Evolutionary conservation across 2,888 invertebrate genomes (phyloP).

Genomic region (Eupithecia abbreviata): DNA sequence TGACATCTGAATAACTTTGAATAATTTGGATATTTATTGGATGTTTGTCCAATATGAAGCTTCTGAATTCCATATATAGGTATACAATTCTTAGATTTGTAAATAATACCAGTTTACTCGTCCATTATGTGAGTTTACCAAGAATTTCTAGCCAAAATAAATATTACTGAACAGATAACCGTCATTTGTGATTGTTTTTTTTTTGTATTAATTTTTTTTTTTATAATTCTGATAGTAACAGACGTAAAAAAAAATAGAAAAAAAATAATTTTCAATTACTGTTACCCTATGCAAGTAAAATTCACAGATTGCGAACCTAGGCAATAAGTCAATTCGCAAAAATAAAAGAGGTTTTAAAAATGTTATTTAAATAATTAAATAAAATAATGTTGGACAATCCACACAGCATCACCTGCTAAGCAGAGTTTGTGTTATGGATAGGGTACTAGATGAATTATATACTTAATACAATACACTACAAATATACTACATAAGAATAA

Average conservation of each 20-base stretch:
- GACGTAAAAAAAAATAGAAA: too few species aligned
- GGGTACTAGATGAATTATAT: too few species aligned
- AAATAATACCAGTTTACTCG: neutral
- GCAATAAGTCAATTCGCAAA: neutral
- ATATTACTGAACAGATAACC: neutral
- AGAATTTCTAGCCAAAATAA: neutral
- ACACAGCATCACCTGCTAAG: too few species aligned
- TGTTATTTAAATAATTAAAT: neutral
- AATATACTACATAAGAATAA: too few species aligned
- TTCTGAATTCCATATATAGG: slow-evolving; percentile 3
- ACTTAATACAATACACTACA: too few species aligned
- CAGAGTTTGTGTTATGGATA: too few species aligned
- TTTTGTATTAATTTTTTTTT: neutral
- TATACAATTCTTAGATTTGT: neutral
- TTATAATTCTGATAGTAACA: neutral
- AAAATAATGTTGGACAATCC: too few species aligned
- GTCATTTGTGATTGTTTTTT: neutral
- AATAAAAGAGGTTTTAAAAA: neutral
- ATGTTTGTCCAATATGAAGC: slow-evolving; percentile 11
- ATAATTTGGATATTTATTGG: slow-evolving; percentile 25
- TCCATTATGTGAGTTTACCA: neutral
- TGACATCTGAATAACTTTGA: slow-evolving; percentile 30
- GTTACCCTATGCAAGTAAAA: neutral
- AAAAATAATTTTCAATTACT: too few species aligned
- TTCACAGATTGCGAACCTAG: neutral